Evolutionary conservation across 2,888 invertebrate species (phyloP).

Genomic region (Calliopum simillimum): DNA sequence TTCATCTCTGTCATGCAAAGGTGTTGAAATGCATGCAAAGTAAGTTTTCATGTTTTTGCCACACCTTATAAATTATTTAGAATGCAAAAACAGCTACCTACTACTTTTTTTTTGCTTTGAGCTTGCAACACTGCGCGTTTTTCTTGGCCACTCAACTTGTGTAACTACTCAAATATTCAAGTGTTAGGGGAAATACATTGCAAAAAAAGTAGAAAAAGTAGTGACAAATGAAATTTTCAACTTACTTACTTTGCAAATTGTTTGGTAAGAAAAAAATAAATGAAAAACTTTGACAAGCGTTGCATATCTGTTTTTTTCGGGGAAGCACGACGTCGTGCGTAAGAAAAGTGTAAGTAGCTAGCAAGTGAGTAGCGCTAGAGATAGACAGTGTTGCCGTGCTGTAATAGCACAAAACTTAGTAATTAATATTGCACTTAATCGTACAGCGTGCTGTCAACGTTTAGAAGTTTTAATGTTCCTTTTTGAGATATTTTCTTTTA

Average conservation of each 20-base stretch:
- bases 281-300: not conserved
- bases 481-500: too few species aligned
- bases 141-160: not conserved
- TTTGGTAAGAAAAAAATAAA: not conserved
- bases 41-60: constrained; percentile 27
- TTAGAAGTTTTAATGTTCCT: too few species aligned
- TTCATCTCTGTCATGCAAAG: constrained; percentile 1
- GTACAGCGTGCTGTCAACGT: not conserved
- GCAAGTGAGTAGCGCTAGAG: too few species aligned
- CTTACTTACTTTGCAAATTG: constrained; percentile 6
- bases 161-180: constrained; percentile 2
- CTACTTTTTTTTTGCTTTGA: not conserved
- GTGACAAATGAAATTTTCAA: constrained; percentile 23
- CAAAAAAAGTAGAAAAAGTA: not conserved
- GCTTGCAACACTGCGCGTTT: not conserved
- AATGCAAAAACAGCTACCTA: constrained; percentile 1
- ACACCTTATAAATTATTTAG: constrained; percentile 25
- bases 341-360: too few species aligned
- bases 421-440: constrained; percentile 29
- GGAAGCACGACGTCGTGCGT: not conserved
- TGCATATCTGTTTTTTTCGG: constrained; percentile 4
- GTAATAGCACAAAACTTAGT: not conserved
- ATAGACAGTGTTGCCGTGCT: too few species aligned
- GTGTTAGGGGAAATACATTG: too few species aligned
- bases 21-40: constrained; percentile 17